Percentiles rank a stretch among this genome's conserved stretches.
phyloP scores from a whole-genome alignment of 2,113 vertebrate genomes.

The Addax nasomaculatus region DNA sequence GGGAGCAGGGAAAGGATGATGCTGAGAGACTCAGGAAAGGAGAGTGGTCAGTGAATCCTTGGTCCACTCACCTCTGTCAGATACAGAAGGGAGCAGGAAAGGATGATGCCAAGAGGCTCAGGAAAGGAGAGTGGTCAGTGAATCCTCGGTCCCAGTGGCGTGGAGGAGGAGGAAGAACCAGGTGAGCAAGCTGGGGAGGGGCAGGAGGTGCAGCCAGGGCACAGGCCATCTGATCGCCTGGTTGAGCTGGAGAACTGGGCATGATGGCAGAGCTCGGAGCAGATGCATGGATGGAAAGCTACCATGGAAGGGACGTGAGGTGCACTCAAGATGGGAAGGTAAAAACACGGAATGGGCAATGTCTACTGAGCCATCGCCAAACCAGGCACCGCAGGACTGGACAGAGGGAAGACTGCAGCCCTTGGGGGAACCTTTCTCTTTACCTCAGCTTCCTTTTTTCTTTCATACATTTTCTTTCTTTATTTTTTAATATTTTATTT shows the following conservation, averaged over 20 bases:
- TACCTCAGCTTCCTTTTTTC: neutral
- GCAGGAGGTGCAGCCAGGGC: rapidly evolving
- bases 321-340: neutral
- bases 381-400: rapidly evolving
- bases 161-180: neutral
- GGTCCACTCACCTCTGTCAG: no score
- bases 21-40: neutral
- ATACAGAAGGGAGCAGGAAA: no score
- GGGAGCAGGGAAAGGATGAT: neutral
- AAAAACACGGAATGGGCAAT: neutral
- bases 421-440: neutral
- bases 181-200: neutral
- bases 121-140: no score
- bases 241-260: neutral
- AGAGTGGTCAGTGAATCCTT: rapidly evolving
- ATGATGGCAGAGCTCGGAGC: neutral
- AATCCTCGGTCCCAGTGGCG: rapidly evolving
- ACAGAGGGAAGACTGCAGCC: no score
- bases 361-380: neutral
- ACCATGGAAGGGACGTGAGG: rapidly evolving
- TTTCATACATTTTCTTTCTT: neutral
- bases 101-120: no score
- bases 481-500: neutral
- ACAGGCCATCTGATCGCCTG: rapidly evolving
- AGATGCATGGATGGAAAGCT: neutral